Evolutionary conservation across 1,140 invertebrate species (phyloP).

Genomic region (Drosophila ambigua): DNA sequence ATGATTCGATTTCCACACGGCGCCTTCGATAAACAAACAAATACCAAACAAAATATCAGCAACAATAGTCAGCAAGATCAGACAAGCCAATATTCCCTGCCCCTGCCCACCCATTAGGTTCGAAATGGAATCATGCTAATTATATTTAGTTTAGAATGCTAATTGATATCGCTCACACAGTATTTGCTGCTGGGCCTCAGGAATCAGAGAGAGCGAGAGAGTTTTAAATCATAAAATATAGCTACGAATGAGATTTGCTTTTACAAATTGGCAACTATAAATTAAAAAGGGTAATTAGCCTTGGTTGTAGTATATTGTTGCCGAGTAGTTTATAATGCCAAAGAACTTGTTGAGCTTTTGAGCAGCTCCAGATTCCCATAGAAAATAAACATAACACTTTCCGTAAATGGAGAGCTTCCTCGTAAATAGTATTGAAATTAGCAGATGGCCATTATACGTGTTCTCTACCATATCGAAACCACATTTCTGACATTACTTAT

Average conservation of each 20-base stretch:
- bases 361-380: conserved; percentile 21
- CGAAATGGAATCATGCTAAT: conserved; percentile 68
- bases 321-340: conserved; percentile 36
- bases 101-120: not conserved
- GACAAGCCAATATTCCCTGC: conserved; percentile 21
- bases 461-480: conserved; percentile 1
- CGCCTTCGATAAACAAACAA: conserved; percentile 47
- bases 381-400: conserved; percentile 62
- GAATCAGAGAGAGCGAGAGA: conserved; percentile 1
- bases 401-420: conserved; percentile 18
- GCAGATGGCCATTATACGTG: conserved; percentile 20
- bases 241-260: conserved; percentile 7
- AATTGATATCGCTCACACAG: conserved; percentile 69
- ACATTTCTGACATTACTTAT: not conserved
- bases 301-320: conserved; percentile 57
- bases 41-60: conserved; percentile 30
- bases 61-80: conserved; percentile 43
- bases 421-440: conserved; percentile 50
- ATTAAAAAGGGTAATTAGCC: conserved; percentile 49
- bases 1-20: conserved; percentile 39
- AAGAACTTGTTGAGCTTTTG: conserved; percentile 27
- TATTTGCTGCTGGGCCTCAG: conserved; percentile 3
- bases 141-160: conserved; percentile 77
- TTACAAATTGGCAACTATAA: conserved; percentile 49
- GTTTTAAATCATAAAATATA: conserved; percentile 56